Evolutionary conservation across 2,888 invertebrate genomes (phyloP).

Genomic region (Agriopis aurantiaria): DNA sequence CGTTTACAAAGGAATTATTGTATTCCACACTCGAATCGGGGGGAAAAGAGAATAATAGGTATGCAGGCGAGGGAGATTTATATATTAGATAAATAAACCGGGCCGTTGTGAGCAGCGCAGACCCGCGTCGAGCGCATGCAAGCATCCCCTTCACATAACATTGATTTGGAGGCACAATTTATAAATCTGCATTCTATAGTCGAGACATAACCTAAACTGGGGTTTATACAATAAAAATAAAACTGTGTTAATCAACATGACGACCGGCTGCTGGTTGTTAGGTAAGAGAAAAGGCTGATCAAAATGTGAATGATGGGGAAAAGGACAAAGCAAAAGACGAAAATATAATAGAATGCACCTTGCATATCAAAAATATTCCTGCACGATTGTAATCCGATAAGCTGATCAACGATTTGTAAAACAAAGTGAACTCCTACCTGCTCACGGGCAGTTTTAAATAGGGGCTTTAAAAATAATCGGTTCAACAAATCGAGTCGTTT

Average conservation of each 20-base stretch:
- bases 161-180: neutral
- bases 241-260: neutral
- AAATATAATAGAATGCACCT: conserved; percentile 9
- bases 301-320: neutral
- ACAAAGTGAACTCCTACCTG: conserved; percentile 72
- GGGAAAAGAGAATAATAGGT: conserved; percentile 65
- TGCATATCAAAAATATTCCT: conserved; percentile 38
- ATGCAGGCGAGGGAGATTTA: conserved; percentile 72
- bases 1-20: conserved; percentile 70
- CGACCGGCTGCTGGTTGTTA: neutral
- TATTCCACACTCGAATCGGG: conserved; percentile 66
- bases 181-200: neutral
- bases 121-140: conserved; percentile 52
- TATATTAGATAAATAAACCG: conserved; percentile 77
- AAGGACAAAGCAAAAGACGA: neutral
- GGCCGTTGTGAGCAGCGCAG: conserved; percentile 64
- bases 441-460: conserved; percentile 48
- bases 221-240: no score
- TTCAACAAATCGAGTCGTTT: conserved; percentile 78
- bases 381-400: conserved; percentile 60
- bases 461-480: conserved; percentile 71
- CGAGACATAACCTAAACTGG: neutral
- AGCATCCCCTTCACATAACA: conserved; percentile 9
- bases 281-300: neutral
- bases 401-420: conserved; percentile 73